phyloP scores from a whole-genome alignment of 2,888 invertebrate species.

The Tenthredo scrophulariae region DNA sequence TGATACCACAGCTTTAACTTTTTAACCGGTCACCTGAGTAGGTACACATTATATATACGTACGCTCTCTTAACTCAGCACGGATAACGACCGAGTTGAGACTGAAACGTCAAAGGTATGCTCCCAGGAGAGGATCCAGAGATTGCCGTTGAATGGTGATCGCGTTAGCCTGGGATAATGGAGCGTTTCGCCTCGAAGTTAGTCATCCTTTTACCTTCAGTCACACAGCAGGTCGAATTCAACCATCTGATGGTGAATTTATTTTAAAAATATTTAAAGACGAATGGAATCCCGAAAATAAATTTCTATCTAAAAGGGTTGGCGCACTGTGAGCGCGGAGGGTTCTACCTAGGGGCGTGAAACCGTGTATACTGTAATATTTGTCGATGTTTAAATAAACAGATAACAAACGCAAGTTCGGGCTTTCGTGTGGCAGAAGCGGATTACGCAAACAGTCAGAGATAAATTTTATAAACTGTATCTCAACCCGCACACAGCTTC shows the following conservation, averaged over 20 bases:
- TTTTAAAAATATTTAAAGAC: neutral
- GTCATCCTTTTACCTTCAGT: neutral
- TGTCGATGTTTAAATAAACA: slow-evolving; percentile 38
- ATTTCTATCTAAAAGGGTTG: neutral
- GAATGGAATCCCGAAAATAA: neutral
- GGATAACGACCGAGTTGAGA: slow-evolving; percentile 3
- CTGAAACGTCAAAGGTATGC: slow-evolving; percentile 13
- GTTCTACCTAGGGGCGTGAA: neutral
- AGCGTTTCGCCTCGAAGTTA: slow-evolving; percentile 60
- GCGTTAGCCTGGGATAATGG: slow-evolving; percentile 72
- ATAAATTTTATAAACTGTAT: slow-evolving; percentile 41
- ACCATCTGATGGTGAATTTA: neutral
- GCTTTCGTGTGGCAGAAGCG: slow-evolving; percentile 15
- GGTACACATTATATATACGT: neutral
- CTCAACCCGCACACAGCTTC: neutral
- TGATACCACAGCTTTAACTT: neutral
- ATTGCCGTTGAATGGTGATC: slow-evolving; percentile 67
- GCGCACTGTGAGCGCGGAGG: neutral
- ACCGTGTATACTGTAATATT: neutral
- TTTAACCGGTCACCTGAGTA: neutral
- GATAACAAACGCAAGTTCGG: slow-evolving; percentile 24
- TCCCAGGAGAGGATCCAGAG: slow-evolving; percentile 58
- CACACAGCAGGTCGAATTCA: neutral
- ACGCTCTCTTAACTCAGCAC: neutral
- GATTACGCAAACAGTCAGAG: slow-evolving; percentile 47